Percentiles rank a stretch among this genome's conserved stretches.
phyloP scores from a whole-genome alignment of 2,797 vertebrate genomes.

The Rhinichthys osculus region DNA sequence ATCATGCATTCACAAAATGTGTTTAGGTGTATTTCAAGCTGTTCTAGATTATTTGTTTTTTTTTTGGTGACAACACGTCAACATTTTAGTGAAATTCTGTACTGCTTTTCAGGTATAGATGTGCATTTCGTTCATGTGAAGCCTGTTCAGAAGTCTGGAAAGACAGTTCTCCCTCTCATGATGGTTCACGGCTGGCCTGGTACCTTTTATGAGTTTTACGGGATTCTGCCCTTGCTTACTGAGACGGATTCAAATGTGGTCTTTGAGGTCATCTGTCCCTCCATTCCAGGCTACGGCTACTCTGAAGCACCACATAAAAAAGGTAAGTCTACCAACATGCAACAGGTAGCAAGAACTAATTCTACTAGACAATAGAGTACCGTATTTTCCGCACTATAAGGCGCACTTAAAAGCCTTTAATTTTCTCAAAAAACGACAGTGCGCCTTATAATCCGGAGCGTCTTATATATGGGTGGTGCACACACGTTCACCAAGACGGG shows the following conservation, averaged over 20 bases:
- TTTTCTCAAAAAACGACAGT: too few relatives aligned
- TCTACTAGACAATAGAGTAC: not conserved
- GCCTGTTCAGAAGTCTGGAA: conserved; percentile 70
- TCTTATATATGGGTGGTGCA: too few relatives aligned
- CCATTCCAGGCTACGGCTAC: conserved; percentile 90
- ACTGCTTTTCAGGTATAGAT: conserved; percentile 77
- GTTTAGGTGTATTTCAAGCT: not conserved
- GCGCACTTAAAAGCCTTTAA: too few relatives aligned
- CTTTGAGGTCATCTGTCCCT: conserved; percentile 91
- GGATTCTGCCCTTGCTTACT: conserved; percentile 85
- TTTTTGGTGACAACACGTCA: not conserved
- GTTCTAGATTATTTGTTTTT: not conserved
- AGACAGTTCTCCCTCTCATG: conserved; percentile 80
- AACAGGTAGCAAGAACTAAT: not conserved
- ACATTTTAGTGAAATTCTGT: not conserved
- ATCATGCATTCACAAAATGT: conserved; percentile 10
- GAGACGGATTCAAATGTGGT: conserved; percentile 68
- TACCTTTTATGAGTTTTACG: conserved; percentile 91
- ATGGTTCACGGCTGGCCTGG: conserved; percentile 91
- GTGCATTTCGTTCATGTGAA: conserved; percentile 88
- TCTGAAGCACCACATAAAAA: conserved; percentile 86
- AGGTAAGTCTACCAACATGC: conserved; percentile 70
- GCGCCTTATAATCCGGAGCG: too few relatives aligned
- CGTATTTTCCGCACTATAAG: too few relatives aligned
- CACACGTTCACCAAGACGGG: too few relatives aligned